Percentiles rank a stretch among this genome's conserved stretches.
Conservation (phyloP, 2,113 vertebrate genomes). For the Rhinichthys klamathensis region DNA sequence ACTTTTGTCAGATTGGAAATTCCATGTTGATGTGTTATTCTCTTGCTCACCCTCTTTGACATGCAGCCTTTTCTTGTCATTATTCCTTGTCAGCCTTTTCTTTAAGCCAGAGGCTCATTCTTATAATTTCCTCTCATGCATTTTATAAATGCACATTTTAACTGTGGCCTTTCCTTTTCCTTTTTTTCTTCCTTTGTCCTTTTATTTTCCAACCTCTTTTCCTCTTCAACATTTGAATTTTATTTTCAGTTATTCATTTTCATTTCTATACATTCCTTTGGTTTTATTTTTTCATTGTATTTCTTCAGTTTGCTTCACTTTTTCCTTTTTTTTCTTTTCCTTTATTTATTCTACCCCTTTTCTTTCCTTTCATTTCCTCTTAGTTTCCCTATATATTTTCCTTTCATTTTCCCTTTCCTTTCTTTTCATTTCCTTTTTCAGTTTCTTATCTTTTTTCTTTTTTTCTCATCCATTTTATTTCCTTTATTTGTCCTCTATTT, state of each 20-base stretch:
- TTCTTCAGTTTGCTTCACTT: not conserved
- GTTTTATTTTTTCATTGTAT: not conserved
- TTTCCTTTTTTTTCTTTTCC: not conserved
- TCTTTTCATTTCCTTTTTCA: not conserved
- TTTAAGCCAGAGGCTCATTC: conserved; percentile 23
- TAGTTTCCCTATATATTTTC: too few relatives aligned
- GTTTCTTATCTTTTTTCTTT: too few relatives aligned
- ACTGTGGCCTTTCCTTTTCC: not conserved
- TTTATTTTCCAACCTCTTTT: not conserved
- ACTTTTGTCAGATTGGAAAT: conserved; percentile 44
- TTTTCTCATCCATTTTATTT: not conserved
- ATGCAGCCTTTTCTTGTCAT: not conserved
- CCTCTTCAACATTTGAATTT: not conserved
- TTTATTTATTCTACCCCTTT: too few relatives aligned
- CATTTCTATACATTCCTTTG: too few relatives aligned
- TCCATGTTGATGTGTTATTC: conserved; percentile 15
- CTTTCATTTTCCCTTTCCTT: not conserved
- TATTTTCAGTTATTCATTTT: not conserved
- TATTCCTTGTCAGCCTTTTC: conserved; percentile 24
- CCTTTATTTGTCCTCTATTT: not conserved
- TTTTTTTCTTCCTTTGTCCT: not conserved
- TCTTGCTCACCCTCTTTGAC: conserved; percentile 13
- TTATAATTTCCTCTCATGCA: not conserved
- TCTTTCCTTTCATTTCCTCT: not conserved
- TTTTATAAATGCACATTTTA: conserved; percentile 8